Conservation (phyloP, 2,113 vertebrate genomes). For the Chauna torquata region DNA sequence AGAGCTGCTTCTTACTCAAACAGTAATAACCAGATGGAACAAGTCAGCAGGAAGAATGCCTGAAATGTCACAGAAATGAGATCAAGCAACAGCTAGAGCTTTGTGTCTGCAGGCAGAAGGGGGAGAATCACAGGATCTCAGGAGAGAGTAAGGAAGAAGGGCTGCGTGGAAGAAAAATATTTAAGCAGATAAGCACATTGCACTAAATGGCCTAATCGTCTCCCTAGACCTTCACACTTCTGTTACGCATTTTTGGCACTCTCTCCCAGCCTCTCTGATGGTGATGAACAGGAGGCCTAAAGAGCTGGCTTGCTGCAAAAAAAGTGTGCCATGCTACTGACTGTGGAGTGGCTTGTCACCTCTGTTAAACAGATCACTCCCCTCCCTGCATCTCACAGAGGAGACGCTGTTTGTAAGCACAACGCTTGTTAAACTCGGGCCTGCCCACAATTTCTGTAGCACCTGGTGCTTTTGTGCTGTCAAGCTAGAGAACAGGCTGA, state of each 20-base stretch:
- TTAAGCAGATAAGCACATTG: not conserved
- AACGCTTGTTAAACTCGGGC: not conserved
- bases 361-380: not conserved
- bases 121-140: constrained; percentile 24
- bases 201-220: not conserved
- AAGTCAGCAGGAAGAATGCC: constrained; percentile 65
- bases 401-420: not conserved
- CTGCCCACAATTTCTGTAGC: not conserved
- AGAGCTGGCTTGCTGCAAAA: not conserved
- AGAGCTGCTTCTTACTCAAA: constrained; percentile 60
- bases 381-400: not conserved
- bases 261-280: not conserved
- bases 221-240: not conserved
- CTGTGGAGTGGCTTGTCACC: not conserved
- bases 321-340: not conserved
- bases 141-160: constrained; percentile 2
- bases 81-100: constrained; percentile 64
- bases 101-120: constrained; percentile 49
- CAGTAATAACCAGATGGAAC: constrained; percentile 71
- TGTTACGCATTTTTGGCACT: not conserved
- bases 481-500: not conserved
- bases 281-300: not conserved
- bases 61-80: constrained; percentile 71
- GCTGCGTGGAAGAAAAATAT: constrained; percentile 7
- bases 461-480: constrained; percentile 5